Evolutionary conservation across 2,113 vertebrate species (phyloP).

Genomic region (Ammodytes dubius): DNA sequence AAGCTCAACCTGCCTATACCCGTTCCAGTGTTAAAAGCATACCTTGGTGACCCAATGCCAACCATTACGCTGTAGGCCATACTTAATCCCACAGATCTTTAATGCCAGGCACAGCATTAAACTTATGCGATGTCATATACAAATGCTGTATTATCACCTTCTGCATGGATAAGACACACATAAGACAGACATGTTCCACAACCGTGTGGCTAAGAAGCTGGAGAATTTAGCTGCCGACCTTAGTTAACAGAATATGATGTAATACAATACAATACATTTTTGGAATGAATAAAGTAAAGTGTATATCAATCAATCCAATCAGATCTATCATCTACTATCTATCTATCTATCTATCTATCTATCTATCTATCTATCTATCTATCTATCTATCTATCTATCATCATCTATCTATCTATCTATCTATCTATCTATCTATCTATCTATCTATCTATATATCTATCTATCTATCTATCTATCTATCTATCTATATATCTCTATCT

Average conservation of each 20-base stretch:
- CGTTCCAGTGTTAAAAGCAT: conserved; percentile 69
- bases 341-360: too few species aligned
- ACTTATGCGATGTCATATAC: conserved; percentile 56
- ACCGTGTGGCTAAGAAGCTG: conserved; percentile 12
- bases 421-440: too few species aligned
- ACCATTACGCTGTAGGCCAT: conserved; percentile 63
- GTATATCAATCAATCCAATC: too few species aligned
- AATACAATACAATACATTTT: not conserved
- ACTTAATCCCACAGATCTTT: conserved; percentile 59
- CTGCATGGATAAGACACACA: conserved; percentile 27
- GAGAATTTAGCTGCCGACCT: conserved; percentile 14
- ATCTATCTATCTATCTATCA: too few species aligned
- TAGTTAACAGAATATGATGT: not conserved
- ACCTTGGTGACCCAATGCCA: conserved; percentile 59
- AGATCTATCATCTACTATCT: too few species aligned
- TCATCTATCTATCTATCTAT: too few species aligned
- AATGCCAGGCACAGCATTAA: conserved; percentile 65
- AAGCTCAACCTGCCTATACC: conserved; percentile 47
- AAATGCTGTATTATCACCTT: conserved; percentile 60
- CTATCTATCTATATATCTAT: too few species aligned
- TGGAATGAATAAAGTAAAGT: too few species aligned
- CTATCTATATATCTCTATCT: too few species aligned
- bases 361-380: too few species aligned
- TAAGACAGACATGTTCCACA: conserved; percentile 27
- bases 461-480: too few species aligned